Percentiles rank a stretch among this genome's conserved stretches.
Conservation (phyloP, 2,113 vertebrate genomes). For the Amia ocellicauda region DNA sequence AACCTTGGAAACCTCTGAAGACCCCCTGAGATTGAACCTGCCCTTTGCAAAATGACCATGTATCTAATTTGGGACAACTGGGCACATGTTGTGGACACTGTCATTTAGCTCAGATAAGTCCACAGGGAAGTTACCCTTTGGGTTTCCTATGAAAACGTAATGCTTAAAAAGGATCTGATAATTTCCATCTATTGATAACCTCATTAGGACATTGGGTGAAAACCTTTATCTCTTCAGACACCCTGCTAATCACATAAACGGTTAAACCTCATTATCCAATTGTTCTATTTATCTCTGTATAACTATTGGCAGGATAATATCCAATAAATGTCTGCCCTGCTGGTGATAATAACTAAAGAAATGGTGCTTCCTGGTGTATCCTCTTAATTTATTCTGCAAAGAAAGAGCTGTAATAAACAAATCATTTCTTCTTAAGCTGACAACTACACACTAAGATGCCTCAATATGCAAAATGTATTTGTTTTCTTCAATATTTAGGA, state of each 20-base stretch:
- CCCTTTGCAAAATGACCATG: constrained; percentile 19
- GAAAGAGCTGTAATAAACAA: constrained; percentile 22
- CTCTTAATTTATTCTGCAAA: constrained; percentile 39
- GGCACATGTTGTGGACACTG: constrained; percentile 8
- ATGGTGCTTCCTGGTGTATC: constrained; percentile 41
- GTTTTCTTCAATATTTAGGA: no score
- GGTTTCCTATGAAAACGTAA: no score
- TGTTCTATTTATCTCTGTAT: constrained; percentile 38
- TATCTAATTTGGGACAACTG: constrained; percentile 23
- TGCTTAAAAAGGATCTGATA: neutral
- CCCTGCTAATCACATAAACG: constrained; percentile 34
- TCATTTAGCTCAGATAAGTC: constrained; percentile 4
- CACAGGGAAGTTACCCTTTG: no score
- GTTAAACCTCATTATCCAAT: constrained; percentile 38
- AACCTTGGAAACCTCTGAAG: constrained; percentile 34
- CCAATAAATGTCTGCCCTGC: constrained; percentile 45
- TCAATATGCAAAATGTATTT: neutral
- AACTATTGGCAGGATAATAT: constrained; percentile 39
- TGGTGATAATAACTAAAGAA: constrained; percentile 41
- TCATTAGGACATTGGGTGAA: constrained; percentile 38
- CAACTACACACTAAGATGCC: constrained; percentile 7
- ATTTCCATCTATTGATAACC: constrained; percentile 49
- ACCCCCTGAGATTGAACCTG: constrained; percentile 20
- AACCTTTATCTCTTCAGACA: constrained; percentile 24
- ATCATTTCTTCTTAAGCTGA: constrained; percentile 7